A percentile compares a stretch with the other conserved stretches of the same genome.
phyloP scores from a whole-genome alignment of 2,113 vertebrate genomes.

The Corythaeola cristata region DNA sequence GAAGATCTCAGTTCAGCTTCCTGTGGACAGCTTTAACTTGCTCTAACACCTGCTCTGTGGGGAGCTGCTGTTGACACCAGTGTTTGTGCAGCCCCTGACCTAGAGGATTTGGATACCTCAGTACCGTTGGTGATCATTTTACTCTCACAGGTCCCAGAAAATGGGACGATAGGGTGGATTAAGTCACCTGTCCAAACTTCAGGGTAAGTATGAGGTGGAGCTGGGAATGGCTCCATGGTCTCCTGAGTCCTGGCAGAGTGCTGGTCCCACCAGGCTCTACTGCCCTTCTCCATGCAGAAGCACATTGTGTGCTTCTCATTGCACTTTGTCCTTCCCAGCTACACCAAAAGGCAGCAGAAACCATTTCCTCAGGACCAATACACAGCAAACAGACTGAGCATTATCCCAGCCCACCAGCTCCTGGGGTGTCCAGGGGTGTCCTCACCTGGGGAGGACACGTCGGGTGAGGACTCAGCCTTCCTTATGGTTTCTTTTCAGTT shows the following conservation, averaged over 20 bases:
- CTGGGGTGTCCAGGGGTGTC: neutral
- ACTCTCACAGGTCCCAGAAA: neutral
- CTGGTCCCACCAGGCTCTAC: neutral
- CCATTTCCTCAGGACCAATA: neutral
- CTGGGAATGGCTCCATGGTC: neutral
- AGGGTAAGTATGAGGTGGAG: neutral
- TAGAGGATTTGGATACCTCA: neutral
- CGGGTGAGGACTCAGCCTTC: neutral
- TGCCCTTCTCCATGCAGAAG: neutral
- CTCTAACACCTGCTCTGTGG: neutral
- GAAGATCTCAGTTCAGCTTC: neutral
- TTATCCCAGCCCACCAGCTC: neutral
- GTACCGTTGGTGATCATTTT: neutral
- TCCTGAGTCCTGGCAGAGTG: neutral
- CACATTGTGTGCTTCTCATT: fast-evolving
- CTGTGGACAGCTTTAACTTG: neutral
- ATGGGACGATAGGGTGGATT: neutral
- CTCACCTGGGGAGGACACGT: neutral
- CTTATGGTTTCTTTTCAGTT: neutral
- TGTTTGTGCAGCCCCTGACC: neutral
- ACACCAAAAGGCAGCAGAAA: neutral
- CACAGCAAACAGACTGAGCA: neutral
- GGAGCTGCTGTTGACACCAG: neutral
- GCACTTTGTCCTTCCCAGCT: neutral
- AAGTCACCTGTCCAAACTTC: neutral